A percentile compares a stretch with the other conserved stretches of the same genome.
phyloP scores from a whole-genome alignment of 2,888 invertebrate species.

The Lasiommata megera region DNA sequence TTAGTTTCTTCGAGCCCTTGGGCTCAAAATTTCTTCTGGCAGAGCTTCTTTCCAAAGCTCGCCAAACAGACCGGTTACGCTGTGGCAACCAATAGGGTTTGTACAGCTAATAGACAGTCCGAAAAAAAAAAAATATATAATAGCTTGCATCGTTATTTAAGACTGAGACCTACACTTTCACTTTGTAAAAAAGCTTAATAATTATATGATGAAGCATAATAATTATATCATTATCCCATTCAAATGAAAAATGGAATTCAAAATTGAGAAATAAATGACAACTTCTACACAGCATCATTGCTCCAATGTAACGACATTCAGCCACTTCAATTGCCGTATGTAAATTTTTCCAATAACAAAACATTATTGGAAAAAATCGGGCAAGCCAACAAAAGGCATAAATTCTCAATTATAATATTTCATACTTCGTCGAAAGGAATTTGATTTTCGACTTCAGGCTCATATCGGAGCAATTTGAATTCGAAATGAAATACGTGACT shows the following conservation, averaged over 20 bases:
- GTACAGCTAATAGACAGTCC: no score
- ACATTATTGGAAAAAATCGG: slow-evolving; percentile 21
- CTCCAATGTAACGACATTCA: not conserved
- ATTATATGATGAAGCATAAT: no score
- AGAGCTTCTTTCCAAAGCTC: no score
- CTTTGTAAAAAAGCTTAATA: no score
- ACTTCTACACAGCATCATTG: not conserved
- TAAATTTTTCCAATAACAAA: slow-evolving; percentile 17
- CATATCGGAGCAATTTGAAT: slow-evolving; percentile 34
- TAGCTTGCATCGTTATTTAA: no score
- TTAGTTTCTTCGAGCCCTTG: no score
- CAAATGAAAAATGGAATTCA: not conserved
- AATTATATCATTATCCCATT: no score
- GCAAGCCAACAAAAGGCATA: slow-evolving; percentile 24
- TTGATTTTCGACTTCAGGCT: slow-evolving; percentile 33
- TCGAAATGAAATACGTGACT: slow-evolving; percentile 37
- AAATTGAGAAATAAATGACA: not conserved
- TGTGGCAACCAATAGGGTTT: no score
- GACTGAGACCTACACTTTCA: no score
- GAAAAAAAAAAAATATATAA: no score
- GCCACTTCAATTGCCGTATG: not conserved
- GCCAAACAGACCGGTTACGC: no score
- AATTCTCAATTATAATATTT: slow-evolving; percentile 34
- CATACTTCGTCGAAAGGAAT: slow-evolving; percentile 30
- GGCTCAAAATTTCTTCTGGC: no score